phyloP scores from a whole-genome alignment of 92 coral and sea anemone genomes.

The Paragorgia papillata region DNA sequence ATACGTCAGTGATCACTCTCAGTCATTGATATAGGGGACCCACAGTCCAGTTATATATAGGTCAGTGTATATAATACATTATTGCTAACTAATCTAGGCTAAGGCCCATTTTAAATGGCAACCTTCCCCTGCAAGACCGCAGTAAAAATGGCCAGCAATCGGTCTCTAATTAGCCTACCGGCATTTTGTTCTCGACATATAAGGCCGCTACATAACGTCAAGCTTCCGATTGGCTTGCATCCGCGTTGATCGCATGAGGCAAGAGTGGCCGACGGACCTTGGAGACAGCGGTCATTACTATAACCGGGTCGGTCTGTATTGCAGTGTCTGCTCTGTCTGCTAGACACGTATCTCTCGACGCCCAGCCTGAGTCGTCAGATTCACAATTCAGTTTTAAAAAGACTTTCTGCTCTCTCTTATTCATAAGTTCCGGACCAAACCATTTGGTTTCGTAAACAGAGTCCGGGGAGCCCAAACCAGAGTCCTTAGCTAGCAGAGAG shows the following conservation, averaged over 20 bases:
- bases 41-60: no score
- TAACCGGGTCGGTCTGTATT: slow-evolving; percentile 35
- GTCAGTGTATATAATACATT: no score
- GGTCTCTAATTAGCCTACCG: no score
- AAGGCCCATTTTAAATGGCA: no score
- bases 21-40: no score
- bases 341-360: background rate
- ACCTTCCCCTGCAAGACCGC: no score
- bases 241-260: background rate
- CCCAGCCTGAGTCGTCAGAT: slow-evolving; percentile 44
- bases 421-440: background rate
- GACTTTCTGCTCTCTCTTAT: slow-evolving; percentile 10
- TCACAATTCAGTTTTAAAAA: background rate
- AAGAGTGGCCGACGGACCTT: slow-evolving; percentile 3
- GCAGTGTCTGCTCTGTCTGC: slow-evolving; percentile 15
- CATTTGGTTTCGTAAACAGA: background rate
- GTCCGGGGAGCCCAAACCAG: slow-evolving; percentile 30
- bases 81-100: no score
- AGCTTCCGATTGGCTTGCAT: slow-evolving; percentile 23
- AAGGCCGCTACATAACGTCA: background rate
- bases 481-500: background rate
- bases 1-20: no score
- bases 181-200: no score
- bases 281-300: slow-evolving; percentile 19
- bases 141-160: no score